Conservation (phyloP, 2,113 vertebrate species). For the Trematocara marginatum region DNA sequence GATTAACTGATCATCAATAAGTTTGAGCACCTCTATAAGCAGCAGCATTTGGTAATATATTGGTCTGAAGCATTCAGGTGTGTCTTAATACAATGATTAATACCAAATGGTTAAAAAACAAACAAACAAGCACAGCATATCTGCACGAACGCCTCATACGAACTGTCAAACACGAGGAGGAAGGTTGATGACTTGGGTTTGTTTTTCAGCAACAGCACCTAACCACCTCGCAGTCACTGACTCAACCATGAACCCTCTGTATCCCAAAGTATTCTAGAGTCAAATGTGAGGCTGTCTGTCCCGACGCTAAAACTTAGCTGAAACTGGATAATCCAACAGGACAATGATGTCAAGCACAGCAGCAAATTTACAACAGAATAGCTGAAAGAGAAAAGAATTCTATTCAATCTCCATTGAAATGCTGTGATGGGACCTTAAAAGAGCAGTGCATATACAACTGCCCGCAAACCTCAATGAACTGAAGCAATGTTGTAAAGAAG, state of each 20-base stretch:
- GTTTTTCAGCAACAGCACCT: background rate
- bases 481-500: background rate
- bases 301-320: background rate
- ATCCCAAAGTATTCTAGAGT: background rate
- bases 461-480: background rate
- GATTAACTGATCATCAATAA: background rate
- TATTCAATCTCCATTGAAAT: background rate
- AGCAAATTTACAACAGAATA: background rate
- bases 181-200: background rate
- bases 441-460: background rate
- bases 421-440: background rate
- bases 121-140: background rate
- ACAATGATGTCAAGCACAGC: background rate
- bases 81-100: background rate
- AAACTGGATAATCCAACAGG: background rate
- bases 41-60: background rate
- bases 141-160: background rate
- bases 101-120: background rate
- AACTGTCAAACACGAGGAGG: background rate
- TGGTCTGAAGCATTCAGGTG: background rate
- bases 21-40: background rate
- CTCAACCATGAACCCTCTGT: background rate
- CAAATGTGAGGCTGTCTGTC: background rate
- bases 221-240: background rate
- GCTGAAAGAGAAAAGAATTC: background rate